Percentiles rank a stretch among this genome's conserved stretches.
Evolutionary conservation across 1,140 invertebrate species (phyloP).

Genomic region (Drosophila oshimai): DNA sequence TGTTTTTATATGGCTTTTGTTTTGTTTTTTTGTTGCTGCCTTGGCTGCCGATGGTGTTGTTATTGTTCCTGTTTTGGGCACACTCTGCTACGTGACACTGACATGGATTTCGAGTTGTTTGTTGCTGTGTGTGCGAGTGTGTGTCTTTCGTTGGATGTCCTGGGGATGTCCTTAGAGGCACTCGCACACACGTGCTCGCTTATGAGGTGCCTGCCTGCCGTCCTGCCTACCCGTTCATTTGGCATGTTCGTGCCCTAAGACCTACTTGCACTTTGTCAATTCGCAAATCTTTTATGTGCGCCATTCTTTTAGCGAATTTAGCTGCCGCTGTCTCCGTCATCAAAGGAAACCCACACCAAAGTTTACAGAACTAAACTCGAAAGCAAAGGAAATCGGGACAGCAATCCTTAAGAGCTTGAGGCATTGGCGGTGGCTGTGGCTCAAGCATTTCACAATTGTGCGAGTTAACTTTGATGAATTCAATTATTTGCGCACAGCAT

Average conservation of each 20-base stretch:
- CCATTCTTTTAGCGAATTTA: slow-evolving; percentile 42
- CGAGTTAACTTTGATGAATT: slow-evolving; percentile 81
- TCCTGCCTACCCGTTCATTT: slow-evolving; percentile 42
- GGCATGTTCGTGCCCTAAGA: slow-evolving; percentile 32
- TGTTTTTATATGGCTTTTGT: slow-evolving; percentile 17
- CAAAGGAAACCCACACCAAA: slow-evolving; percentile 57
- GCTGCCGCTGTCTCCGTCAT: slow-evolving; percentile 43
- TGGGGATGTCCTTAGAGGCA: slow-evolving; percentile 62
- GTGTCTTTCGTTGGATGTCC: slow-evolving; percentile 27
- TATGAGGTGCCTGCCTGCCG: slow-evolving; percentile 23
- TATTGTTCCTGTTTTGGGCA: slow-evolving; percentile 52
- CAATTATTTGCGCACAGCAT: slow-evolving; percentile 68
- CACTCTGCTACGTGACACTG: slow-evolving; percentile 74
- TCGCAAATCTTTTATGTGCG: slow-evolving; percentile 78
- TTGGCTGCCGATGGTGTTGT: slow-evolving; percentile 24
- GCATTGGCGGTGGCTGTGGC: not conserved
- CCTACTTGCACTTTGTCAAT: slow-evolving; percentile 76
- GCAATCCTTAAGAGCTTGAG: slow-evolving; percentile 9
- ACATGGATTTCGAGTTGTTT: slow-evolving; percentile 80
- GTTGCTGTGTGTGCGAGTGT: slow-evolving; percentile 25
- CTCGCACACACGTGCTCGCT: slow-evolving; percentile 19
- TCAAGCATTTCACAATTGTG: slow-evolving; percentile 63
- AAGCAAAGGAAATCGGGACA: slow-evolving; percentile 35
- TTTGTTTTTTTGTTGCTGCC: slow-evolving; percentile 17
- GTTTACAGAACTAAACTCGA: slow-evolving; percentile 62